Evolutionary conservation across 2,797 vertebrate species (phyloP).

Genomic region (Coregonus suidteri): DNA sequence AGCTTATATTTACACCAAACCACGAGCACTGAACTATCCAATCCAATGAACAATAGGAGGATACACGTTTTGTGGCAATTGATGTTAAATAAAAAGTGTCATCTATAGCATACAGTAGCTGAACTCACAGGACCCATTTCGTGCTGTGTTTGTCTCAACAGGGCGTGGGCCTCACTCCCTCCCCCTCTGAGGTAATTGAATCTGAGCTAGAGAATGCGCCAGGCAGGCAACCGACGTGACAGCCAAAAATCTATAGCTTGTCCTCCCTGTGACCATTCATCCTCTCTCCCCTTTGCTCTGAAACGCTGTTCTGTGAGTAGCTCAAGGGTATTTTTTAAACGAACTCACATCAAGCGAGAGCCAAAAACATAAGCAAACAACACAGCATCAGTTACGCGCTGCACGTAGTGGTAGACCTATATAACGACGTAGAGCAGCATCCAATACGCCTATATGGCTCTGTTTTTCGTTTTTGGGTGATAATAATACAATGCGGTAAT

Average conservation of each 20-base stretch:
- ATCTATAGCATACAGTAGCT: too few species aligned
- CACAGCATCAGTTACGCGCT: neutral
- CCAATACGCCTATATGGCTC: neutral
- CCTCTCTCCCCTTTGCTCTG: neutral
- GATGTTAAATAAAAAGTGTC: neutral
- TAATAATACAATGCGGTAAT: neutral
- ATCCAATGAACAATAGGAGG: neutral
- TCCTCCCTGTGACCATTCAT: neutral
- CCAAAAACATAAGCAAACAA: constrained; percentile 29
- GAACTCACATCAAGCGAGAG: neutral
- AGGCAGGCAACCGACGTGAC: constrained; percentile 60
- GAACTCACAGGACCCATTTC: too few species aligned
- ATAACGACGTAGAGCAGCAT: neutral
- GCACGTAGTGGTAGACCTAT: too few species aligned
- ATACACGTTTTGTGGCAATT: neutral
- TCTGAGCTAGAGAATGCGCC: constrained; percentile 60
- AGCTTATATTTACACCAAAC: neutral
- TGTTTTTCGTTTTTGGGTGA: neutral
- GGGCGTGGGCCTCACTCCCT: constrained; percentile 79
- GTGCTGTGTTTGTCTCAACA: constrained; percentile 36
- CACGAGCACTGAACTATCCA: neutral
- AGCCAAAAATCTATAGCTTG: constrained; percentile 39
- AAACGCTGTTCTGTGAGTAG: constrained; percentile 1
- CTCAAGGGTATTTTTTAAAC: neutral
- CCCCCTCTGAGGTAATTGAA: constrained; percentile 31